Evolutionary conservation across 2,797 vertebrate genomes (phyloP).

Genomic region (Chaenodraco wilsoni): DNA sequence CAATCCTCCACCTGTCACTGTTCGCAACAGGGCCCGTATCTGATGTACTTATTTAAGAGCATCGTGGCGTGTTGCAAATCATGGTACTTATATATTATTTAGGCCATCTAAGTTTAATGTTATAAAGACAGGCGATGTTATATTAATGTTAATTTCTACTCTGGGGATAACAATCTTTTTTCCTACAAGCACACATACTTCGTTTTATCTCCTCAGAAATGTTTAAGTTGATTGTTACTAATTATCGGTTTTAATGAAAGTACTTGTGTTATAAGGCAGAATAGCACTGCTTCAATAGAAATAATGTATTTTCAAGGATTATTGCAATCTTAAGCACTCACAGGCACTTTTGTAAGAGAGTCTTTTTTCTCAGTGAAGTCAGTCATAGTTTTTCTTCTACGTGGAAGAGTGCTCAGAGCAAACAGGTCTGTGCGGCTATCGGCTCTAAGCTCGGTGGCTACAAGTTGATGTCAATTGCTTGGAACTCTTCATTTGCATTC

Average conservation of each 20-base stretch:
- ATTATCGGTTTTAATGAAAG: constrained; percentile 57
- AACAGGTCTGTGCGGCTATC: constrained; percentile 59
- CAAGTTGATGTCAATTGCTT: constrained; percentile 74
- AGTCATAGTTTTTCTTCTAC: constrained; percentile 55
- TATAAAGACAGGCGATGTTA: constrained; percentile 52
- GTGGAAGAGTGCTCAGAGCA: constrained; percentile 50
- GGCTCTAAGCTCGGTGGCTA: constrained; percentile 53
- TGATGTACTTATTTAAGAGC: constrained; percentile 64
- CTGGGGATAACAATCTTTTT: constrained; percentile 47
- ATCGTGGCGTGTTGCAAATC: constrained; percentile 52
- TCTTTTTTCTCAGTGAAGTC: constrained; percentile 57
- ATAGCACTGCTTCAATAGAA: constrained; percentile 66
- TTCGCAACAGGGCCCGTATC: constrained; percentile 59
- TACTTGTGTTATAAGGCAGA: constrained; percentile 50
- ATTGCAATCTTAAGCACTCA: constrained; percentile 82
- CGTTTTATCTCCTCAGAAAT: constrained; percentile 45
- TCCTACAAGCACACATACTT: constrained; percentile 65
- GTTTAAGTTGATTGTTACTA: constrained; percentile 61
- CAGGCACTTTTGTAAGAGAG: constrained; percentile 81
- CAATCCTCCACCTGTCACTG: constrained; percentile 62
- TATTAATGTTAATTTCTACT: constrained; percentile 65
- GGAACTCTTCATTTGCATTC: constrained; percentile 53
- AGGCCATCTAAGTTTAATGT: constrained; percentile 61
- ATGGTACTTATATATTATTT: constrained; percentile 68
- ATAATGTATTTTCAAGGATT: constrained; percentile 59